phyloP scores from a whole-genome alignment of 2,113 vertebrate genomes.

The Sander vitreus region DNA sequence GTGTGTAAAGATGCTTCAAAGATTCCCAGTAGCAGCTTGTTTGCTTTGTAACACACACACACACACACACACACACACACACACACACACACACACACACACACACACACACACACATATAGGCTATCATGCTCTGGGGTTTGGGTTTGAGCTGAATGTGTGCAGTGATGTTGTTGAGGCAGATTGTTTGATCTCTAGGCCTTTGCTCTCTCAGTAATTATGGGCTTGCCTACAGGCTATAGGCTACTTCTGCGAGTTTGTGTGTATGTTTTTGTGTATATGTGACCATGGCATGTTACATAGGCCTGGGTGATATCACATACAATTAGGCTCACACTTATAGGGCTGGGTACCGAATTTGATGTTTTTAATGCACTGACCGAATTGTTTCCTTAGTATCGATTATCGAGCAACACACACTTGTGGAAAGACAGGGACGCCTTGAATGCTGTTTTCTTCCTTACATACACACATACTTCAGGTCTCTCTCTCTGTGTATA shows the following conservation, averaged over 20 bases:
- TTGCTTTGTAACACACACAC: constrained; percentile 34
- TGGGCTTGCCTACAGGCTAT: constrained; percentile 61
- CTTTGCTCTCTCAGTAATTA: constrained; percentile 60
- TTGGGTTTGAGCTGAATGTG: constrained; percentile 30
- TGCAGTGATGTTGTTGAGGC: constrained; percentile 28
- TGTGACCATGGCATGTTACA: constrained; percentile 47
- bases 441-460: no score
- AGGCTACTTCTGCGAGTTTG: constrained; percentile 9
- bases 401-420: no score
- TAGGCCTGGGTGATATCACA: neutral
- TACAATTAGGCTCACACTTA: neutral
- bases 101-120: neutral
- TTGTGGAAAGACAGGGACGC: no score
- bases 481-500: no score
- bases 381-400: no score
- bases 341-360: no score
- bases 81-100: neutral
- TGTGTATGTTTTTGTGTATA: constrained; percentile 1
- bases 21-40: constrained; percentile 46
- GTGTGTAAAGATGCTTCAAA: constrained; percentile 18
- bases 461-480: no score
- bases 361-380: no score
- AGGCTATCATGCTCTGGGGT: constrained; percentile 19
- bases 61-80: constrained; percentile 10
- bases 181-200: constrained; percentile 70